phyloP scores from a whole-genome alignment of 2,888 invertebrate species.

The Calephelis perditalis region DNA sequence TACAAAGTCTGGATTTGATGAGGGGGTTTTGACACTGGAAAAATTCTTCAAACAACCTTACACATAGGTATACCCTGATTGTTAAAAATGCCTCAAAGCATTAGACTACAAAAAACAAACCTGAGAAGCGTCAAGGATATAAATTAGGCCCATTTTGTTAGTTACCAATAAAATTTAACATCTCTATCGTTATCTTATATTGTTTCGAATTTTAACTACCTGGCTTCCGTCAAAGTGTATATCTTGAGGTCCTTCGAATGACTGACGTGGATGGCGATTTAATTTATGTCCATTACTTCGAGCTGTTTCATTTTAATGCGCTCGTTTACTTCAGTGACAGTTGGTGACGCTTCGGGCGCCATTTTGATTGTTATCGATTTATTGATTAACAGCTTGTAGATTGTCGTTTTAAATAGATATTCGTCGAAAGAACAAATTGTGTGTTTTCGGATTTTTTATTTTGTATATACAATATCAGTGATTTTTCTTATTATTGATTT shows the following conservation, averaged over 20 bases:
- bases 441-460: background rate
- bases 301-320: conserved; percentile 68
- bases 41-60: too few species aligned
- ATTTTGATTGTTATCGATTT: conserved; percentile 64
- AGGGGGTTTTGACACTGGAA: too few species aligned
- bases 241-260: conserved; percentile 56
- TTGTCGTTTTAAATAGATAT: conserved; percentile 35
- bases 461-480: too few species aligned
- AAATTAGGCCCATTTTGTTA: conserved; percentile 70
- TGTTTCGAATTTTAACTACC: conserved; percentile 74
- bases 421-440: background rate
- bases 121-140: conserved; percentile 43
- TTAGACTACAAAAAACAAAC: too few species aligned
- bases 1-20: too few species aligned
- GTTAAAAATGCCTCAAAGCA: too few species aligned
- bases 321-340: conserved; percentile 66
- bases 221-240: conserved; percentile 69
- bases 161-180: conserved; percentile 70
- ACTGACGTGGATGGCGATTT: conserved; percentile 70
- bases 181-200: conserved; percentile 71
- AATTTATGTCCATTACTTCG: conserved; percentile 70
- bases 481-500: too few species aligned
- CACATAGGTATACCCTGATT: too few species aligned
- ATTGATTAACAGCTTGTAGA: conserved; percentile 43
- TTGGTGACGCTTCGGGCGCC: conserved; percentile 69